Base-by-base conservation (phyloP, 2,888 invertebrate species). In the Stenurella melanura region DNA sequence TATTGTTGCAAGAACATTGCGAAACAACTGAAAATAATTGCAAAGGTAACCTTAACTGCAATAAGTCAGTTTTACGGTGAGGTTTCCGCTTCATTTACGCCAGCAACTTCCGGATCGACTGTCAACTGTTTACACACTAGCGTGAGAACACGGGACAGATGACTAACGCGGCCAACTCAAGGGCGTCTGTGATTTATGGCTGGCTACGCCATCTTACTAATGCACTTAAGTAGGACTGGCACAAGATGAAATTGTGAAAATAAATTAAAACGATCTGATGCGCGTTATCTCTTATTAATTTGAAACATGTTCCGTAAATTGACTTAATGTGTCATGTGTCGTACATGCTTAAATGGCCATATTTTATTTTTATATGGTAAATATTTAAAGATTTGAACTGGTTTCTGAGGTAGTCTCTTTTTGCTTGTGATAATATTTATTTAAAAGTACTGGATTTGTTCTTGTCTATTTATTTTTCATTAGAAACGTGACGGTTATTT, bases 141-240 rank as follows among this genome's bases (percentile, higher is more conserved):
- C 79, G 80, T 80, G 80, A 81, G 81, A 84, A 83, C 78, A 78
- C 74, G 50, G 79, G 78, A 83, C 83, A 84, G 82, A 84, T 82
- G 84, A 83, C 80, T 83, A 83, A 83, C 80, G 79, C 83, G 82
- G 78, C 81, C 79, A 77, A 78, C 82, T 81, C 85, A 85, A 85
- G 85, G 85, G 75, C 84, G 83, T 74, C 80, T 80, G 83, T 83
- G 84, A 84, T 84, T 84, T 84, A 84, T 83, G 82, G 76, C 73
- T 73, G 77, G 74, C 78, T 78, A 69, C 38, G 57, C 69, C 68
- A 68, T 61, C 67, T 78, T 74, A 75, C 75, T 80, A 80, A 82
- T 82, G 80, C 81, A 81, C 78, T 73, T 73, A 75, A 71, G 56
- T 56, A 70, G 19, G 69, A 70, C 74, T 64, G 70, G 63, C 64